Evolutionary conservation across 2,113 vertebrate species (phyloP), one percentile per base, ranked within the genome.

Genomic region (Hypocryptadius cinnamomeus): DNA sequence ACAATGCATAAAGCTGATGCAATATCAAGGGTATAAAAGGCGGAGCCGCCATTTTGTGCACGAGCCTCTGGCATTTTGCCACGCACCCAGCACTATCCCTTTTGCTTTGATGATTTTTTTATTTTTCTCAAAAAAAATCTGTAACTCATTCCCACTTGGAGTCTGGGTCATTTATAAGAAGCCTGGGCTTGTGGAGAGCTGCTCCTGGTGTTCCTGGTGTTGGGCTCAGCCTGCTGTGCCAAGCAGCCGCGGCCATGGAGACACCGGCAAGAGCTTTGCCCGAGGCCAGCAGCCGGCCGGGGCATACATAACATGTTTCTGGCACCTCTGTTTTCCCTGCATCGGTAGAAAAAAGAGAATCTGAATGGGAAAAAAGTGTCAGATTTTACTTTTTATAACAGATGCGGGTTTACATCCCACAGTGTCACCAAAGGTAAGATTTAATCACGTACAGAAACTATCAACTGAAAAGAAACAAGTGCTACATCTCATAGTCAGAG

Each of bases 201-300:
- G 40, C 24, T 73, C 39, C 18, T 44, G 31, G 23, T 72, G 23
- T 13, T n/a, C 1, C 1, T 22, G 27, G 39, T 21, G 39, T n/a
- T n/a, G n/a, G n/a, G n/a, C 39, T 56, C 51, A 73, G 31, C 31
- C 18, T 2, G 1, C 40, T 27, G 39, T 2, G 1, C 31, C 23
- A 15, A 56, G 51, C 23, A 73, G 23, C 31, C 5, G 2, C 2
- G 8, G 10, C 51, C 39, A 15, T 28, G 23, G 40, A 28, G 18
- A 44, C 24, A 12, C 24, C 5, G 5, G 13, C 0, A 1, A 18
- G 22, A 54, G 37, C 16, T 33, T 10, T 33, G 50, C 22, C 37
- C 3, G 3, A 56, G 39, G 51, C 51, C 3, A 0, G 51, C 18
- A 56, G 18, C 18, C 5, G 5, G 23, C 10, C 10, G 35, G 39